These are phyloP conservation scores for Tyria jacobaeae DNA, from an alignment of 2,888 invertebrate species.

Conservation along the genomic window DNA sequence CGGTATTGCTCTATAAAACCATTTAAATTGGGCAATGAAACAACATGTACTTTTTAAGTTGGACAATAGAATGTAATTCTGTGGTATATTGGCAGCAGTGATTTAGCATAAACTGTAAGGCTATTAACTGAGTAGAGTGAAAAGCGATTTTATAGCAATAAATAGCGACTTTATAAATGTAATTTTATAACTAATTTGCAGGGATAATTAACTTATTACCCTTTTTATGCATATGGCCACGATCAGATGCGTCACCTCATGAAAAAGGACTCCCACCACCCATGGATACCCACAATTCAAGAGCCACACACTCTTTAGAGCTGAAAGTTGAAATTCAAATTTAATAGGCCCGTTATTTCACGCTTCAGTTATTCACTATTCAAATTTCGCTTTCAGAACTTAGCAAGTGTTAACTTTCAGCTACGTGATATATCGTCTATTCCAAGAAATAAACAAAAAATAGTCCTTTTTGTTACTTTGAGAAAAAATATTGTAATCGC, in stretches of 20 bases:
- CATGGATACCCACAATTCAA: too few species aligned
- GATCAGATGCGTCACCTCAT: too few species aligned
- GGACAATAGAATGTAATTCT: constrained; percentile 77
- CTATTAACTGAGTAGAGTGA: constrained; percentile 23
- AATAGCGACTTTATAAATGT: too few species aligned
- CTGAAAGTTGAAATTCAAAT: too few species aligned
- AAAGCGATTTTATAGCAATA: constrained; percentile 37
- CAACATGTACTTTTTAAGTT: constrained; percentile 72
- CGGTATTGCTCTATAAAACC: constrained; percentile 25
- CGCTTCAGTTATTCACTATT: background rate
- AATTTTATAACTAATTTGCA: too few species aligned
- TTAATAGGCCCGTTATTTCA: background rate
- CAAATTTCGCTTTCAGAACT: background rate
- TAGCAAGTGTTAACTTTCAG: background rate
- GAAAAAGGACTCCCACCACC: too few species aligned
- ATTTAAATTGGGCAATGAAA: constrained; percentile 57
- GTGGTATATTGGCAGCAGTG: constrained; percentile 72
- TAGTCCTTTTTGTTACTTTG: too few species aligned
- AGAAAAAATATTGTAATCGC: background rate
- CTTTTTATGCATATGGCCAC: too few species aligned
- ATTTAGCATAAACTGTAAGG: constrained; percentile 74
- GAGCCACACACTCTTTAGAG: too few species aligned
- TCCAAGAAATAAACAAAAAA: background rate
- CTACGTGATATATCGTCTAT: background rate
- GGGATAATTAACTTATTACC: too few species aligned